These are phyloP conservation scores for Halyomorpha halys DNA, from an alignment of 1,140 invertebrate species.

Conservation along the genomic window DNA sequence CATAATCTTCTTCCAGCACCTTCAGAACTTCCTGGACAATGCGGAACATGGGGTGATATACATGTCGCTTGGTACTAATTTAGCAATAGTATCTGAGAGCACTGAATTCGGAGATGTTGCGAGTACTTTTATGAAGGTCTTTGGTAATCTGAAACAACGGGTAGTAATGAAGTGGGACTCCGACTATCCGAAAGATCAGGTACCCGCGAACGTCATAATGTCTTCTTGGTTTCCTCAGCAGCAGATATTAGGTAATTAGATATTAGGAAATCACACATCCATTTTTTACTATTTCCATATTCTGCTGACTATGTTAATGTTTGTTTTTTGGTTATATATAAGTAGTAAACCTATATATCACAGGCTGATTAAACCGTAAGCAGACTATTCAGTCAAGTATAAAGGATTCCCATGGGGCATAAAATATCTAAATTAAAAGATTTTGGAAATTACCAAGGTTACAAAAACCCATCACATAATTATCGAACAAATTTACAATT, in stretches of 20 bases:
- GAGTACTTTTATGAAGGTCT: neutral
- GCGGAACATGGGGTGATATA: constrained; percentile 30
- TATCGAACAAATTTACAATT: no score
- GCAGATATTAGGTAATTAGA: constrained; percentile 48
- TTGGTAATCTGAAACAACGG: neutral
- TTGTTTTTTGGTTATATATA: no score
- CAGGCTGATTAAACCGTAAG: no score
- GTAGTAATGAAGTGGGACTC: constrained; percentile 5
- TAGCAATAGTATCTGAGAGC: constrained; percentile 16
- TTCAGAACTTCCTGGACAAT: constrained; percentile 30
- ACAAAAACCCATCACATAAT: no score
- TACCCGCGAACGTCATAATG: constrained; percentile 32
- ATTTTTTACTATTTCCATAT: no score
- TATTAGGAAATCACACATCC: neutral
- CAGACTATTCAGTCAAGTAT: no score
- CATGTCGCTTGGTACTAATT: constrained; percentile 31
- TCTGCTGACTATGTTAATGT: no score
- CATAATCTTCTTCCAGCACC: constrained; percentile 19
- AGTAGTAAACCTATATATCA: no score
- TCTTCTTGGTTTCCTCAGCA: constrained; percentile 57
- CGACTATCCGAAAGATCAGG: constrained; percentile 12
- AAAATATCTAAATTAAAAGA: no score
- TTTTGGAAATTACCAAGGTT: no score
- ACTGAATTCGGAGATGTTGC: neutral
- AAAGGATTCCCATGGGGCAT: no score